A percentile compares a stretch with the other conserved stretches of the same genome.
Evolutionary conservation across 2,888 invertebrate genomes (phyloP).

Genomic region (Nephrotoma flavescens): DNA sequence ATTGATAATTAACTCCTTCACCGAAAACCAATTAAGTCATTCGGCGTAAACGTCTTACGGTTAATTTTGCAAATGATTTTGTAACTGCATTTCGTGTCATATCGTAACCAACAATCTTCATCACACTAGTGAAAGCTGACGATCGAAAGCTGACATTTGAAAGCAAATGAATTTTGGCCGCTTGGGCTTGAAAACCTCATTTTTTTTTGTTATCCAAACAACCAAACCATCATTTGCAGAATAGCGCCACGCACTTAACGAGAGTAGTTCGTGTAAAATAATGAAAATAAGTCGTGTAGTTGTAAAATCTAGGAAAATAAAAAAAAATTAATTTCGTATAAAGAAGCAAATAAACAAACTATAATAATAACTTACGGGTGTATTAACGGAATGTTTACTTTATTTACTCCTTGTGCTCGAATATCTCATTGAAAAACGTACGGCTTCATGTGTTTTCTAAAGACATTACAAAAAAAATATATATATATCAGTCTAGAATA

Average conservation of each 20-base stretch:
- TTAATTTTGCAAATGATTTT: constrained; percentile 52
- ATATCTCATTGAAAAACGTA: constrained; percentile 50
- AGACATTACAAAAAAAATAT: constrained; percentile 9
- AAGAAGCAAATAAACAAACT: background rate
- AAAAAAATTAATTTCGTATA: background rate
- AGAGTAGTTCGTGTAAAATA: constrained; percentile 56
- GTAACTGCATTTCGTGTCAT: constrained; percentile 79
- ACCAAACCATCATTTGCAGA: constrained; percentile 97
- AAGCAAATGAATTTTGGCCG: constrained; percentile 92
- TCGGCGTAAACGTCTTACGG: constrained; percentile 84
- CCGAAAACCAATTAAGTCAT: constrained; percentile 95
- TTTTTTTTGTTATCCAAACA: constrained; percentile 67
- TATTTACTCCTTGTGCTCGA: constrained; percentile 57
- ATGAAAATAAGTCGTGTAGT: too few relatives aligned
- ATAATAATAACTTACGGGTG: constrained; percentile 53
- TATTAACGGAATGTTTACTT: constrained; percentile 93
- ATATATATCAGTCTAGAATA: background rate
- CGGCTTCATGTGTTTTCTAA: constrained; percentile 57
- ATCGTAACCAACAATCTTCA: constrained; percentile 64
- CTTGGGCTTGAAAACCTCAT: constrained; percentile 67
- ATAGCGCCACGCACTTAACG: constrained; percentile 73
- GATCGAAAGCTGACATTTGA: constrained; percentile 88
- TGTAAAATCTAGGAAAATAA: background rate
- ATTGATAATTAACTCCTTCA: constrained; percentile 93
- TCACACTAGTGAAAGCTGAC: constrained; percentile 52